These are phyloP conservation scores for Pristionchus pacificus DNA, from an alignment of 1,140 invertebrate species.

Conservation along the genomic window DNA sequence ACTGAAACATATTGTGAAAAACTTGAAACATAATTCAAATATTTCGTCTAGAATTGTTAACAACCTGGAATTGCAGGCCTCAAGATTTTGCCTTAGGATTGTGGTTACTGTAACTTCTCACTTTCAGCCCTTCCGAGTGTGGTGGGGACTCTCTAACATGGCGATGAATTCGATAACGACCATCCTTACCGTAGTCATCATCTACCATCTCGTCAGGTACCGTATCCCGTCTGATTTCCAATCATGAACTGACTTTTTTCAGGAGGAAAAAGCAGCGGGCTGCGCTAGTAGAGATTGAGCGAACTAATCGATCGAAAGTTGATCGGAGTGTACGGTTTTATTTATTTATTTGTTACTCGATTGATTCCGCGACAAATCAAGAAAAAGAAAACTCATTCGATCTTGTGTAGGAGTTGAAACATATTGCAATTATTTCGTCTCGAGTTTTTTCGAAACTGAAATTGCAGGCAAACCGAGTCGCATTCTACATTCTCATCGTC, in stretches of 20 bases:
- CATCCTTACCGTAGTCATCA: slow-evolving; percentile 18
- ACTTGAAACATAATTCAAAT: too few species aligned
- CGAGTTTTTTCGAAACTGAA: not conserved
- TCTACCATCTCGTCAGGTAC: slow-evolving; percentile 16
- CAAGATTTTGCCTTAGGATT: too few species aligned
- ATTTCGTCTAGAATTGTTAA: too few species aligned
- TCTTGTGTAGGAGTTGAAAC: not conserved
- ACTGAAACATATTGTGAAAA: too few species aligned
- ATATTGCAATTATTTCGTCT: not conserved
- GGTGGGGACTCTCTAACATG: slow-evolving; percentile 19
- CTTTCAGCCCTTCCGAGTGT: slow-evolving; percentile 19
- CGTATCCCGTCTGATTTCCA: not conserved
- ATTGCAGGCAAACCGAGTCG: slow-evolving; percentile 23
- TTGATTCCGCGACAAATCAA: not conserved
- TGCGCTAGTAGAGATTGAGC: slow-evolving; percentile 2
- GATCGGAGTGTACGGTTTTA: slow-evolving; percentile 15
- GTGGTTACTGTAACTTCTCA: too few species aligned
- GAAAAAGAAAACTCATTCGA: not conserved
- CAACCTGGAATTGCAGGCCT: too few species aligned
- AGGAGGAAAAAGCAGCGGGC: not conserved
- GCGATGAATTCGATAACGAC: not conserved
- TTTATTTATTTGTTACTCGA: not conserved
- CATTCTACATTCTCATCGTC: slow-evolving; percentile 18
- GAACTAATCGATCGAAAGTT: slow-evolving; percentile 11
- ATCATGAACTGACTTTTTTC: not conserved